Evolutionary conservation across 2,888 invertebrate species (phyloP).

Genomic region (Tridacna crocea): DNA sequence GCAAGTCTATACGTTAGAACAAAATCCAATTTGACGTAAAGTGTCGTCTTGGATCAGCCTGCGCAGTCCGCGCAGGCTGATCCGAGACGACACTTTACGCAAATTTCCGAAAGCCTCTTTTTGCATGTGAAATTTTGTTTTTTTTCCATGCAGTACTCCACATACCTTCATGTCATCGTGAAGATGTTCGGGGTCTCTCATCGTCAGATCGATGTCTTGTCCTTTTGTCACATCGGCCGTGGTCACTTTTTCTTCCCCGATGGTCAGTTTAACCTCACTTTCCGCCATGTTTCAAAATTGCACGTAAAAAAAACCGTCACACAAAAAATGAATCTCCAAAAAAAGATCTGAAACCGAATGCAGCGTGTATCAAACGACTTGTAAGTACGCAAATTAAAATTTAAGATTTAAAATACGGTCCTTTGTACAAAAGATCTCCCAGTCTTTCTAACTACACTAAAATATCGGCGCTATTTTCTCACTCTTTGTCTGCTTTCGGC

Average conservation of each 20-base stretch:
- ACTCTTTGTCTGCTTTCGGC: background rate
- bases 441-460: too few relatives aligned
- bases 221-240: slow-evolving; percentile 61
- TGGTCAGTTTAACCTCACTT: slow-evolving; percentile 55
- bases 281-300: slow-evolving; percentile 23
- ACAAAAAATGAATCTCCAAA: background rate
- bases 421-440: too few relatives aligned
- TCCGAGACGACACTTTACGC: too few relatives aligned
- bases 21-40: too few relatives aligned
- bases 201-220: slow-evolving; percentile 58
- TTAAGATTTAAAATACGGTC: too few relatives aligned
- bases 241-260: slow-evolving; percentile 54
- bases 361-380: too few relatives aligned
- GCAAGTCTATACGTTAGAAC: too few relatives aligned
- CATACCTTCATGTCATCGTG: slow-evolving; percentile 67
- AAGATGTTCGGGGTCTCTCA: slow-evolving; percentile 65
- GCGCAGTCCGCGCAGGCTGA: too few relatives aligned
- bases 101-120: too few relatives aligned
- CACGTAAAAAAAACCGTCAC: background rate
- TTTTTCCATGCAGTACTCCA: background rate
- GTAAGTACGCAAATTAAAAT: too few relatives aligned
- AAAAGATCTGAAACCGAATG: background rate
- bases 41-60: too few relatives aligned
- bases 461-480: slow-evolving; percentile 1
- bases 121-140: too few relatives aligned